A percentile compares a stretch with the other conserved stretches of the same genome.
Evolutionary conservation across 2,797 vertebrate genomes (phyloP).

Genomic region (Diplodus sargus): DNA sequence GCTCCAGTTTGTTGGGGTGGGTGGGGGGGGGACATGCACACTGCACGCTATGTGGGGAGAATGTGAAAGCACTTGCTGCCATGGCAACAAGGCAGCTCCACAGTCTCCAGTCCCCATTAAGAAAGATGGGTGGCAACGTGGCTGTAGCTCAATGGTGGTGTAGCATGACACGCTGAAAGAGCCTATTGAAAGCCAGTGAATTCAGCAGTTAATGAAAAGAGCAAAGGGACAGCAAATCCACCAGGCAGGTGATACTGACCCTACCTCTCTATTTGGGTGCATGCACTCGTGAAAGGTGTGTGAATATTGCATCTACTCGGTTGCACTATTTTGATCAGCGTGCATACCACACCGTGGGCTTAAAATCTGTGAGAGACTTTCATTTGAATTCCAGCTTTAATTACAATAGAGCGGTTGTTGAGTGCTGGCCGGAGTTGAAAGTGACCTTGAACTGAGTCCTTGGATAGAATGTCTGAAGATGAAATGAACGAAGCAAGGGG

Average conservation of each 20-base stretch:
- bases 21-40: conserved; percentile 68
- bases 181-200: conserved; percentile 79
- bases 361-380: conserved; percentile 4
- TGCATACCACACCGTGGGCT: neutral
- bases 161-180: conserved; percentile 80
- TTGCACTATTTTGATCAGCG: conserved; percentile 24
- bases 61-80: conserved; percentile 85
- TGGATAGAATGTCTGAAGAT: conserved; percentile 29
- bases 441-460: conserved; percentile 56
- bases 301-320: conserved; percentile 23
- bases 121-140: conserved; percentile 81
- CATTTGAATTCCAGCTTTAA: conserved; percentile 15
- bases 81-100: conserved; percentile 87
- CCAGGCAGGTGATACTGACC: conserved; percentile 63
- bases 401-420: conserved; percentile 23
- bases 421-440: conserved; percentile 6
- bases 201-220: conserved; percentile 76
- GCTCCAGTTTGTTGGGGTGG: conserved; percentile 54
- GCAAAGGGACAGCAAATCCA: conserved; percentile 61
- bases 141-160: conserved; percentile 78
- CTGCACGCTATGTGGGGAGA: conserved; percentile 83
- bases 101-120: conserved; percentile 82
- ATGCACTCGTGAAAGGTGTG: conserved; percentile 1
- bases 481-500: neutral
- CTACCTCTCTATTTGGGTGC: conserved; percentile 43